These are phyloP conservation scores for Tachyglossus aculeatus DNA, from an alignment of 2,797 vertebrate species.

Conservation along the genomic window DNA sequence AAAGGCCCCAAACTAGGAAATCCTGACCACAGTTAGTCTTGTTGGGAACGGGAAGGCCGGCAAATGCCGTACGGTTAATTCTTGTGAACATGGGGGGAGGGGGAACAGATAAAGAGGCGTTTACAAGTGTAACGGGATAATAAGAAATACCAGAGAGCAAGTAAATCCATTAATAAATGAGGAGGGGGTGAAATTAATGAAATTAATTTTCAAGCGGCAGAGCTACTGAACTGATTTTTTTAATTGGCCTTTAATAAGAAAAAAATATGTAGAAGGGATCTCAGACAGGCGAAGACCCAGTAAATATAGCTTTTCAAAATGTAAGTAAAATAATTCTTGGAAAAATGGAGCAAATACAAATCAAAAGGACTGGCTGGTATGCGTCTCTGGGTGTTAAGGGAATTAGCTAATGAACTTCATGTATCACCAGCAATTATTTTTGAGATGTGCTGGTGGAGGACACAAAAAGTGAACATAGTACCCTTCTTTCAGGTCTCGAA, in stretches of 20 bases:
- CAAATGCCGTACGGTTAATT: neutral
- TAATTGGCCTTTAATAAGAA: neutral
- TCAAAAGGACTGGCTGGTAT: neutral
- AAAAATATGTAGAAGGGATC: neutral
- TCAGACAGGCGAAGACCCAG: neutral
- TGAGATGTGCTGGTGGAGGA: conserved; percentile 11
- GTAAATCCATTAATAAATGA: neutral
- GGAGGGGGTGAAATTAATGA: neutral
- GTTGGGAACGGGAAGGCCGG: neutral
- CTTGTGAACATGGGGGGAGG: neutral
- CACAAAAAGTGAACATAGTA: neutral
- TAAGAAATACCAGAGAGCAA: neutral
- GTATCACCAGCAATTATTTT: conserved; percentile 18
- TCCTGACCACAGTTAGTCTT: neutral
- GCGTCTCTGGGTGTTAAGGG: neutral
- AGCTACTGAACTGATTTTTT: neutral
- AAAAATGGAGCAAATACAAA: neutral
- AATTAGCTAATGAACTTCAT: conserved; percentile 23
- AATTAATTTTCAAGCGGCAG: conserved; percentile 6
- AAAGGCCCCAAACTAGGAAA: too few species aligned
- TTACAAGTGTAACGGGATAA: neutral
- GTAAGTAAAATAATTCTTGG: neutral
- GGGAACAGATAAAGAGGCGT: neutral
- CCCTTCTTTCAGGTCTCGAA: conserved; percentile 2
- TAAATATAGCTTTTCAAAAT: neutral